These are phyloP conservation scores for Thomomys bottae DNA, from an alignment of 2,113 vertebrate genomes.

Conservation along the genomic window DNA sequence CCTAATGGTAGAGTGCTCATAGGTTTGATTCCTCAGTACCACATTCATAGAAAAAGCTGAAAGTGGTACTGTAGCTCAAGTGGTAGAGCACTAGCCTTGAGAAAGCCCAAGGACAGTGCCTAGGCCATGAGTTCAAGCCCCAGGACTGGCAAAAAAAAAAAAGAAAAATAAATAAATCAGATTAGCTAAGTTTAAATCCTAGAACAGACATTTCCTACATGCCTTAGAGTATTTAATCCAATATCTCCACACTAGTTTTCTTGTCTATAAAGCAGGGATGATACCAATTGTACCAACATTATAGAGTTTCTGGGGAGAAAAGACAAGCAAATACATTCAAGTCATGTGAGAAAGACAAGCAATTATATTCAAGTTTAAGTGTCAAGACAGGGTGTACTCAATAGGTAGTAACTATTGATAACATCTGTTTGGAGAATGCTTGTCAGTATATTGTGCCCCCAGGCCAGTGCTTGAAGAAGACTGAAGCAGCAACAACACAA, in stretches of 20 bases:
- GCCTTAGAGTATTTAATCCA: not conserved
- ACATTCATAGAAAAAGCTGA: too few relatives aligned
- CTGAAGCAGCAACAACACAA: fast-evolving
- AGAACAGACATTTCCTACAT: not conserved
- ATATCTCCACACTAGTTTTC: not conserved
- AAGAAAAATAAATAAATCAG: too few relatives aligned
- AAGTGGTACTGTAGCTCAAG: too few relatives aligned
- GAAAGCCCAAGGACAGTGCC: too few relatives aligned
- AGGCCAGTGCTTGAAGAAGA: not conserved
- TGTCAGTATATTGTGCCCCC: not conserved
- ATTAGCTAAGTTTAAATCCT: not conserved
- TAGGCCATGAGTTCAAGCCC: too few relatives aligned
- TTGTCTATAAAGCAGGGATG: not conserved
- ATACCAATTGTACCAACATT: not conserved
- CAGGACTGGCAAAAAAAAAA: too few relatives aligned
- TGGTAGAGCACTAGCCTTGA: too few relatives aligned
- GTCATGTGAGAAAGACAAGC: not conserved
- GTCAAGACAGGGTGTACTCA: not conserved
- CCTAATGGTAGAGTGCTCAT: too few relatives aligned
- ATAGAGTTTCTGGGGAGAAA: not conserved
- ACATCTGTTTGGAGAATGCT: not conserved
- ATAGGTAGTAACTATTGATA: not conserved
- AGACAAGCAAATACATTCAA: not conserved
- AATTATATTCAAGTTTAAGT: not conserved
- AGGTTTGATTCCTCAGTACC: too few relatives aligned